Percentiles rank a stretch among this genome's conserved stretches.
These are phyloP conservation scores for Diaphora mendica DNA, from an alignment of 2,888 invertebrate species.

Conservation along the genomic window DNA sequence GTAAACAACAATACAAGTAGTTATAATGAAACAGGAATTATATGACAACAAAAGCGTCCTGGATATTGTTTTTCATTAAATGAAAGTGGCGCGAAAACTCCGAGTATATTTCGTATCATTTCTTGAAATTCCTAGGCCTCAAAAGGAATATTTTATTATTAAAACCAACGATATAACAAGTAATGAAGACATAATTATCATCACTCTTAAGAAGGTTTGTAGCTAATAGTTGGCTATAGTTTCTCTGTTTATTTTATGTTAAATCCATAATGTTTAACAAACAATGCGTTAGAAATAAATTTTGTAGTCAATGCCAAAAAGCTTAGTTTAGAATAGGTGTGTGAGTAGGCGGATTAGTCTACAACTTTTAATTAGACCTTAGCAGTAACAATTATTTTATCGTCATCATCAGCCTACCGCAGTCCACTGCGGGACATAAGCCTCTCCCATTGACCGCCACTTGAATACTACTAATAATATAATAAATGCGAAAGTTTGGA, in stretches of 20 bases:
- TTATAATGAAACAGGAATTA: neutral
- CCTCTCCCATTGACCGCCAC: no score
- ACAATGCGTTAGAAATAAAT: slow-evolving; percentile 54
- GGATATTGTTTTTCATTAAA: neutral
- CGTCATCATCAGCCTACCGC: no score
- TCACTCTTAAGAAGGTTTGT: slow-evolving; percentile 22
- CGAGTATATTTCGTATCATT: neutral
- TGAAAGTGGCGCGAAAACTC: neutral
- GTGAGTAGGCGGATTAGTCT: slow-evolving; percentile 43
- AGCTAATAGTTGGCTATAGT: neutral
- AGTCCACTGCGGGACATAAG: no score
- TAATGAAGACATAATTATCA: neutral
- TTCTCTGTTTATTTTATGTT: slow-evolving; percentile 37
- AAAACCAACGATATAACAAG: neutral
- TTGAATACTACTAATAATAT: no score
- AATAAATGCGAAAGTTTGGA: no score
- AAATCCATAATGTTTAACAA: slow-evolving; percentile 47
- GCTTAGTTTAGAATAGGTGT: slow-evolving; percentile 51
- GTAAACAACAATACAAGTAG: neutral
- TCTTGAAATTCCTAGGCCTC: neutral
- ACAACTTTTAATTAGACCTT: slow-evolving; percentile 40
- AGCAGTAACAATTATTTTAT: slow-evolving; percentile 17
- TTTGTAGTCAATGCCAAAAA: slow-evolving; percentile 57
- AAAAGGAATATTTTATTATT: neutral
- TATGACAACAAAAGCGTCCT: neutral